Percentiles rank a stretch among this genome's conserved stretches.
phyloP scores from a whole-genome alignment of 2,113 vertebrate genomes.

The Mesembrinibis cayennensis region DNA sequence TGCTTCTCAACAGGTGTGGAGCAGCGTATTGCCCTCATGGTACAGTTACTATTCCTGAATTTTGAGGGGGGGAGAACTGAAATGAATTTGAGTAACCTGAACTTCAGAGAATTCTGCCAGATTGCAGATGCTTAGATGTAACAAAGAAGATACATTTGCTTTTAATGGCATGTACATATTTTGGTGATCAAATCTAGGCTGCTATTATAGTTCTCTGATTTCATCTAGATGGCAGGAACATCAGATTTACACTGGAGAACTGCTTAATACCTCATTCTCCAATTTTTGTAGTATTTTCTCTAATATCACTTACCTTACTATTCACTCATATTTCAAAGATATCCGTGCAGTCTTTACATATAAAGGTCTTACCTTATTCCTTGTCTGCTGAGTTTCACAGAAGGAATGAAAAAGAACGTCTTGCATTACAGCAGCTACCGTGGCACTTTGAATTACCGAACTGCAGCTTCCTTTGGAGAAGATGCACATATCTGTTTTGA shows the following conservation, averaged over 20 bases:
- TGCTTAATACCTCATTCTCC: conserved; percentile 51
- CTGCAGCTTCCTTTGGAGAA: neutral
- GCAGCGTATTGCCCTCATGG: neutral
- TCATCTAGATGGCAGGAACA: conserved; percentile 37
- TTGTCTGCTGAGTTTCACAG: neutral
- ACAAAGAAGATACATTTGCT: neutral
- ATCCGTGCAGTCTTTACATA: neutral
- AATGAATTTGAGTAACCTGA: neutral
- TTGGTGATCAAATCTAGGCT: conserved; percentile 4
- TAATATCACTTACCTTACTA: neutral
- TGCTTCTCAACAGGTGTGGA: neutral
- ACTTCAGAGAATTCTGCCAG: neutral
- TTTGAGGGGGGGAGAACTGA: neutral
- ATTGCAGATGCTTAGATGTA: neutral
- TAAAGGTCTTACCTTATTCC: neutral
- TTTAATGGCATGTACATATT: neutral
- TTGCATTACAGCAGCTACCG: neutral
- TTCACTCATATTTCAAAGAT: neutral
- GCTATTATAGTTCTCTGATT: conserved; percentile 31
- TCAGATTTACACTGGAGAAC: conserved; percentile 43
- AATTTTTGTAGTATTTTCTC: neutral
- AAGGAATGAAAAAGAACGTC: neutral
- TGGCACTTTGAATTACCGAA: neutral
- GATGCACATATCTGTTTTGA: neutral
- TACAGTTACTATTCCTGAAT: neutral